phyloP scores from a whole-genome alignment of 2,113 vertebrate genomes.

The Phoxinus phoxinus region DNA sequence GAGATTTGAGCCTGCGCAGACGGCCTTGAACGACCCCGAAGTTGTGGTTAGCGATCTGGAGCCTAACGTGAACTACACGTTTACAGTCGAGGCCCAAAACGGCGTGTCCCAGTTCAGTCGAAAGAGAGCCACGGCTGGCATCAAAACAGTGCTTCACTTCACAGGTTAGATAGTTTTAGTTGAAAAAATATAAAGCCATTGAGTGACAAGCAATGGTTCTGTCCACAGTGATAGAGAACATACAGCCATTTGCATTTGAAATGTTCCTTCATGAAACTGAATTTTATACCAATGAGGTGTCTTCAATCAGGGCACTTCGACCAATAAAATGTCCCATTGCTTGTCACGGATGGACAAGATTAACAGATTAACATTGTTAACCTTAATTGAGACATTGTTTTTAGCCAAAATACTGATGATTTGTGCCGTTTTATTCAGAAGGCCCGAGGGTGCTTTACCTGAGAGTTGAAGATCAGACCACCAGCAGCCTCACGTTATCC shows the following conservation, averaged over 20 bases:
- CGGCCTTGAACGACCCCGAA: slow-evolving; percentile 66
- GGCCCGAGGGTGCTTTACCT: slow-evolving; percentile 89
- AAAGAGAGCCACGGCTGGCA: slow-evolving; percentile 66
- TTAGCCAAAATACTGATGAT: background rate
- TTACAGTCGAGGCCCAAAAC: slow-evolving; percentile 84
- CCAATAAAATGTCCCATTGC: background rate
- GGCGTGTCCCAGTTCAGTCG: slow-evolving; percentile 83
- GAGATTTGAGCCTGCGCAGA: slow-evolving; percentile 74
- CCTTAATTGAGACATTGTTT: background rate
- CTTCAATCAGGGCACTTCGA: too few species aligned
- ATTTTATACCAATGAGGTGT: background rate
- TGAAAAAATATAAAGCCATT: background rate
- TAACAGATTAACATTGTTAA: background rate
- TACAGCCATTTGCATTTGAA: background rate
- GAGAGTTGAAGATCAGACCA: slow-evolving; percentile 81
- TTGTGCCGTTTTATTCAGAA: slow-evolving; percentile 70
- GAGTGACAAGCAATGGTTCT: background rate
- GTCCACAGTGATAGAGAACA: background rate
- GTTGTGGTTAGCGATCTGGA: slow-evolving; percentile 83
- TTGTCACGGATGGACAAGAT: background rate
- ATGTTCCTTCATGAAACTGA: background rate
- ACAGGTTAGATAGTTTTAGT: slow-evolving; percentile 76
- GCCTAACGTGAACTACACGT: slow-evolving; percentile 93
- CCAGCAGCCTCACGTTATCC: slow-evolving; percentile 85
- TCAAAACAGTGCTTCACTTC: slow-evolving; percentile 86